Conservation (phyloP, 2,797 vertebrate genomes). For the Holocentrus rufus region DNA sequence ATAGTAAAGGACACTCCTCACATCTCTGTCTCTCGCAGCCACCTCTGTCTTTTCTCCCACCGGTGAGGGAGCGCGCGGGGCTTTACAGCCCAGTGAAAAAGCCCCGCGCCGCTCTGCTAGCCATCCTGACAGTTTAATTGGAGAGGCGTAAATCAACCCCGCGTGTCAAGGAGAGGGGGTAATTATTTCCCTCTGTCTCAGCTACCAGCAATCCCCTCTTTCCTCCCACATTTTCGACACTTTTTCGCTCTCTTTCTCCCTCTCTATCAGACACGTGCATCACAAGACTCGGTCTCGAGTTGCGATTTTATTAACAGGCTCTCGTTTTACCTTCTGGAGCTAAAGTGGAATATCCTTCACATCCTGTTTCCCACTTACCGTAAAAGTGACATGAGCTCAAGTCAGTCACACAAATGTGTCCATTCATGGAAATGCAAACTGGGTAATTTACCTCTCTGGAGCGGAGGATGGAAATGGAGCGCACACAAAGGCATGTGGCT, state of each 20-base stretch:
- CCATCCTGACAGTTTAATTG: constrained; percentile 77
- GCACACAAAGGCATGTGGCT: constrained; percentile 31
- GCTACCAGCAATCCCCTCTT: constrained; percentile 30
- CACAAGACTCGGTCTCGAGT: constrained; percentile 12
- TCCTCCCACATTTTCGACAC: constrained; percentile 14
- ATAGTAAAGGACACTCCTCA: constrained; percentile 51
- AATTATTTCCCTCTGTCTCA: constrained; percentile 77
- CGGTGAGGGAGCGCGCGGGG: constrained; percentile 18
- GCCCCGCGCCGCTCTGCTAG: constrained; percentile 24
- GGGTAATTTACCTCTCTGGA: constrained; percentile 17
- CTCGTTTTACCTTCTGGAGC: constrained; percentile 25
- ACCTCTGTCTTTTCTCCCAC: constrained; percentile 43
- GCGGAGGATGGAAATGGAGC: constrained; percentile 37
- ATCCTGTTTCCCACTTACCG: constrained; percentile 25
- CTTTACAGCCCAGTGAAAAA: constrained; percentile 56
- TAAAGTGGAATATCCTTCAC: constrained; percentile 25
- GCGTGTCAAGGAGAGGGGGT: constrained; percentile 63
- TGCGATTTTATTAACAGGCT: constrained; percentile 24
- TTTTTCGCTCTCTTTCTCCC: neutral
- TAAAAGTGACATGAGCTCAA: constrained; percentile 20
- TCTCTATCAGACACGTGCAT: constrained; percentile 31
- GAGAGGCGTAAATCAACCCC: constrained; percentile 74
- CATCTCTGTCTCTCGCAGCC: constrained; percentile 45
- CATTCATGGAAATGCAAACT: constrained; percentile 48
- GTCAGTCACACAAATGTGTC: constrained; percentile 39